phyloP scores from a whole-genome alignment of 2,888 invertebrate genomes.

The Trichopoda pennipes region DNA sequence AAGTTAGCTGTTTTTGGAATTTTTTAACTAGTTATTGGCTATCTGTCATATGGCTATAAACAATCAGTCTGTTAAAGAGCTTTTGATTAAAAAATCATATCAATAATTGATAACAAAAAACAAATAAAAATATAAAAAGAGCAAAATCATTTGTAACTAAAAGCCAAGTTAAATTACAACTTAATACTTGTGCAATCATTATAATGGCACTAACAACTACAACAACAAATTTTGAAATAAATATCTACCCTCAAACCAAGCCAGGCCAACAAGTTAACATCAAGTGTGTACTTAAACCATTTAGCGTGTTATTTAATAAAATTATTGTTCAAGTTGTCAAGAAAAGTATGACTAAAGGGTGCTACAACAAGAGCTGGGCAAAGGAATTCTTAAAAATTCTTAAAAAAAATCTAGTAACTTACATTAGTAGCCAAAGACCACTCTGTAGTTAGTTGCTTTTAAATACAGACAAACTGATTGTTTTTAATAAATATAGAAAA shows the following conservation, averaged over 20 bases:
- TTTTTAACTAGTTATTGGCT: too few species aligned
- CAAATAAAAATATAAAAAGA: neutral
- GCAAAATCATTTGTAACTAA: neutral
- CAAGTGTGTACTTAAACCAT: constrained; percentile 31
- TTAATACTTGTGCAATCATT: constrained; percentile 29
- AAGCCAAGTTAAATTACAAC: constrained; percentile 19
- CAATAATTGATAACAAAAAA: neutral
- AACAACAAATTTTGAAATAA: neutral
- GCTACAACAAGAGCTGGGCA: neutral
- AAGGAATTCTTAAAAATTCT: neutral
- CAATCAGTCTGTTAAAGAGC: too few species aligned
- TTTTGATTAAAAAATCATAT: neutral
- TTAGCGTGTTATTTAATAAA: constrained; percentile 1
- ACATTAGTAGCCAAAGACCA: neutral
- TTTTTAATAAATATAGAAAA: constrained; percentile 20
- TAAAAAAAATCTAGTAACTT: neutral
- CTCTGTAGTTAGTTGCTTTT: neutral
- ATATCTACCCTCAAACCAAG: constrained; percentile 8
- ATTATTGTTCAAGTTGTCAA: neutral
- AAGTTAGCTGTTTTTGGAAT: too few species aligned
- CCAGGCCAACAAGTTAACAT: constrained; percentile 9
- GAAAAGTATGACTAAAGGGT: neutral
- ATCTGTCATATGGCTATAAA: too few species aligned
- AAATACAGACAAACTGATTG: constrained; percentile 23
- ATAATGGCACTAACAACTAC: constrained; percentile 44